Evolutionary conservation across 2,113 vertebrate genomes (phyloP), one percentile per base, ranked within the genome.

Genomic region (Todiramphus saurophagus): DNA sequence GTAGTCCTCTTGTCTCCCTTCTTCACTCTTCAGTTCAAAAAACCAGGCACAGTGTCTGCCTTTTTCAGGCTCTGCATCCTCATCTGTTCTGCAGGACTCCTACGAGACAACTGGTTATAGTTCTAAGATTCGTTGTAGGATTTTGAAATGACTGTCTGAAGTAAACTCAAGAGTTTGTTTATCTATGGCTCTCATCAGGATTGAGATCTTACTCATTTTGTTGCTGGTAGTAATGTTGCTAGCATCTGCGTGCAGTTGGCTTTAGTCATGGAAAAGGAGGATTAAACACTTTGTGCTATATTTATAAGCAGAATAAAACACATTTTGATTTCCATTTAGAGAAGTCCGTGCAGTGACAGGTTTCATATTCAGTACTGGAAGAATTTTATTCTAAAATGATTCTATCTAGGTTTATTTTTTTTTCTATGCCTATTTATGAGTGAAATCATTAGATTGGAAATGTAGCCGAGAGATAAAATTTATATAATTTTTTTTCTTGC

Each of bases 211-310:
- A 18, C 89, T 76, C 62, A 8, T 87, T 90, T 72, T 80, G 87
- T 68, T 75, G 56, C 77, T 64, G 74, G 80, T 86, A 44, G 41
- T 67, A 41, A 18, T 72, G 83, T 70, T 87, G 77, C 89, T 83
- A 50, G 86, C 91, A 67, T 87, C 76, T 62, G 76, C 5, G 1
- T 0, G 0, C 77, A 19, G 68, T 89, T 96, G 95, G 89, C 93
- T 93, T 92, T 81, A 95, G 89, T 50, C 64, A 35, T 91, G 96
- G 94, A 89, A 95, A 95, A 94, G 94, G 33, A 87, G 89, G 89
- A 96, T 95, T 91, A 96, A 94, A 95, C 89, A 72, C 80, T 96
- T 75, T 14, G 91, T 80, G 91, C 95, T 96, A 58, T 96, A 95
- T 93, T 92, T 94, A 88, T 90, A 93, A 87, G 84, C 92, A 94